A percentile compares a stretch with the other conserved stretches of the same genome.
Evolutionary conservation across 2,113 vertebrate genomes (phyloP).

Genomic region (Chaetodon trifascialis): DNA sequence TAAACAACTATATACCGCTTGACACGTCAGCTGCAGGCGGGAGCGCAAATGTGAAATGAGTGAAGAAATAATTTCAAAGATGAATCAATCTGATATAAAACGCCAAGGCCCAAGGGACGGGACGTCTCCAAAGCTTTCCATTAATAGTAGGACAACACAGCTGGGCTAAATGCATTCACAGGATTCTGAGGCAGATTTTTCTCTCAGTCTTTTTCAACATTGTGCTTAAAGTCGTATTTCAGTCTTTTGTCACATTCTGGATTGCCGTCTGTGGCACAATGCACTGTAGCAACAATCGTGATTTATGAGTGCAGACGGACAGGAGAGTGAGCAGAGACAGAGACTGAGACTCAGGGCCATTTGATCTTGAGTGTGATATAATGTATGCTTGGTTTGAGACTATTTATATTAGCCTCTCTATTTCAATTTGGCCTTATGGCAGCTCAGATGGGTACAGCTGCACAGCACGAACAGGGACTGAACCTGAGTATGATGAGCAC

Average conservation of each 20-base stretch:
- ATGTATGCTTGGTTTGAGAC: constrained; percentile 14
- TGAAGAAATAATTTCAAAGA: constrained; percentile 55
- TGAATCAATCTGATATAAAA: constrained; percentile 64
- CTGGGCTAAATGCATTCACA: constrained; percentile 39
- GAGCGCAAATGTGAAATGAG: constrained; percentile 46
- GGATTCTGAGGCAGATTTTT: constrained; percentile 11
- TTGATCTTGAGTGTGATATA: constrained; percentile 17
- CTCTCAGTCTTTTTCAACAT: constrained; percentile 22
- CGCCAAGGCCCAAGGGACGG: constrained; percentile 31
- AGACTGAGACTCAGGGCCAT: not conserved
- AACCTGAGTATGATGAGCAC: constrained; percentile 8
- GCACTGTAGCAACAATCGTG: not conserved
- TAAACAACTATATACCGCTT: constrained; percentile 37
- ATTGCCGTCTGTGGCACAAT: not conserved
- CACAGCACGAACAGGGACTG: constrained; percentile 10
- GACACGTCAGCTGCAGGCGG: constrained; percentile 48
- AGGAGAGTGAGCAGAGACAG: not conserved
- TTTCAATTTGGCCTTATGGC: constrained; percentile 21
- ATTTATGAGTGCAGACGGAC: constrained; percentile 5
- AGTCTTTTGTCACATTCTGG: constrained; percentile 27
- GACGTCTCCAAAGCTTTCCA: constrained; percentile 56
- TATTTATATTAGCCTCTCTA: not conserved
- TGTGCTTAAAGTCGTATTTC: constrained; percentile 17
- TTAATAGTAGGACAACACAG: constrained; percentile 66
- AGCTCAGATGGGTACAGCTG: constrained; percentile 6